Evolutionary conservation across 1,140 invertebrate genomes (phyloP).

Genomic region (Drosophila insularis): DNA sequence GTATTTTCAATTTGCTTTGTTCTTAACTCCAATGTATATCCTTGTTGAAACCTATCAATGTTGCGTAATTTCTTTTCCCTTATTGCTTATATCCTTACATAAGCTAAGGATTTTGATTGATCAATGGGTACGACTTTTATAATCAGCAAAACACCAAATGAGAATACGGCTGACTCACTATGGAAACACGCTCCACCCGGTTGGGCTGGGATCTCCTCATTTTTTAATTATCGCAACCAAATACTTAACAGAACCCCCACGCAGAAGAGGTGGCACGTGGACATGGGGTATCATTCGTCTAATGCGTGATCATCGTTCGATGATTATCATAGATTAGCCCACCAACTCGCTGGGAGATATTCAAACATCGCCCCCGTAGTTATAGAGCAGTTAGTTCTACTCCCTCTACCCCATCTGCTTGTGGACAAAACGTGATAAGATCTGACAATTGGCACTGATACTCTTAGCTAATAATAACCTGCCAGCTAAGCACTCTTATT

Average conservation of each 20-base stretch:
- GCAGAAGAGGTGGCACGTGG: conserved; percentile 12
- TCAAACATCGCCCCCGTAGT: too few species aligned
- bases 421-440: conserved; percentile 64
- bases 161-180: neutral
- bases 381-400: neutral
- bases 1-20: neutral
- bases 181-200: conserved; percentile 16
- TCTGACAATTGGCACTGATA: conserved; percentile 22
- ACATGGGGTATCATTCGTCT: conserved; percentile 35
- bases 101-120: neutral
- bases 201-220: conserved; percentile 36
- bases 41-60: neutral
- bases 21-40: neutral
- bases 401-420: conserved; percentile 4
- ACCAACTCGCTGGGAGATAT: conserved; percentile 24
- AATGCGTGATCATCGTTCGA: conserved; percentile 46
- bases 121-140: neutral
- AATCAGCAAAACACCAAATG: neutral
- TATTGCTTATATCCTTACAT: neutral
- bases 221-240: conserved; percentile 29
- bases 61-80: too few species aligned
- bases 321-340: conserved; percentile 39
- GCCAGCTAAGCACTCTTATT: conserved; percentile 45
- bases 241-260: conserved; percentile 20
- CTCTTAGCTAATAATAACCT: conserved; percentile 57